Base-by-base conservation (phyloP, 2,113 vertebrate genomes). In the Varanus salvator region DNA sequence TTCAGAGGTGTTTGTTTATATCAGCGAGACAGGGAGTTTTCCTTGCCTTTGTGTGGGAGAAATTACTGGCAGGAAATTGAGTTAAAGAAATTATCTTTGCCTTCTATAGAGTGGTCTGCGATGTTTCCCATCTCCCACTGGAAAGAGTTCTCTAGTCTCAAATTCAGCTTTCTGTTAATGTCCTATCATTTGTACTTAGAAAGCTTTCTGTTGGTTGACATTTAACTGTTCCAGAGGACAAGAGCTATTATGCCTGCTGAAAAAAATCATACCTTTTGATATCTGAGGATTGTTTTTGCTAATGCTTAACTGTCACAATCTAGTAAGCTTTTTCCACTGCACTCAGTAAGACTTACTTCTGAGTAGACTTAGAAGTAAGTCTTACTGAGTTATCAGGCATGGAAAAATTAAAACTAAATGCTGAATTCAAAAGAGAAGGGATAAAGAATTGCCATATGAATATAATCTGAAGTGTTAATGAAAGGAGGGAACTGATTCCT, bases 31-130 rank as follows among this genome's bases (percentile, higher is more conserved):
- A 50, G 50, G 92, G 76, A 80, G 52, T 85, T 87, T 64, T 90
- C 38, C 77, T 82, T 87, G 68, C 44, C 54, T 82, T 74, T 87
- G 69, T 75, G 54, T 89, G 69, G 76, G 76, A 90, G 34, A 90
- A 88, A 83, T 25, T 86, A 81, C 80, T 81, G 68, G 19, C 57
- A 52, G 68, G 91, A 91, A 85, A 27, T 27, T 57, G 90, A 86
- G 84, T 92, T 71, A 88, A 85, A 90, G 15, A 84, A 83, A 85
- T 76, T 85, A 17, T 64, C 0, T 0, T 68, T 21, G 29, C 80
- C 31, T 6, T n/a, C 89, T 66, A 74, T 80, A 54, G 4, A 2
- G 75, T 90, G 86, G 88, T 17, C 15, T 92, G 71, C 84, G 60
- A 27, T 86, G 11, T 4, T 82, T 91, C 89, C 85, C 80, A 84